A percentile compares a stretch with the other conserved stretches of the same genome.
Evolutionary conservation across 1,140 invertebrate genomes (phyloP).

Genomic region (Centruroides sculpturatus): DNA sequence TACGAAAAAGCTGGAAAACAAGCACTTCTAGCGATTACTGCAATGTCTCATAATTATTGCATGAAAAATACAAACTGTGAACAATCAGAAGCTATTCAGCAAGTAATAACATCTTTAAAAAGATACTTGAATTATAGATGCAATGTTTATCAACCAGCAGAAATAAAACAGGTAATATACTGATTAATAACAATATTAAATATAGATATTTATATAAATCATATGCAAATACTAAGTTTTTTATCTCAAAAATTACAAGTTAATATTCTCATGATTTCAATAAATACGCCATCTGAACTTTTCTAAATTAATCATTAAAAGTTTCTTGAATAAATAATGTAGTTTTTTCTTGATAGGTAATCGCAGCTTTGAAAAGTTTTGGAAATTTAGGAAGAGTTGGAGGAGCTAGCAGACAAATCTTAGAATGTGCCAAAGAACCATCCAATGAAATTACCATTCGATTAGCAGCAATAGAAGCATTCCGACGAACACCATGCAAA

Average conservation of each 20-base stretch:
- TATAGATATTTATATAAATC: too few relatives aligned
- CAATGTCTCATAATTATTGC: slow-evolving; percentile 34
- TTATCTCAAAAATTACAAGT: too few relatives aligned
- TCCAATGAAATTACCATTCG: slow-evolving; percentile 49
- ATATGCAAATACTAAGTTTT: too few relatives aligned
- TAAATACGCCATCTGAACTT: too few relatives aligned
- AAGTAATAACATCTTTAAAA: slow-evolving; percentile 49
- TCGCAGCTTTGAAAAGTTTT: slow-evolving; percentile 67
- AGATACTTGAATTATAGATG: slow-evolving; percentile 38
- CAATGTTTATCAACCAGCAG: slow-evolving; percentile 36
- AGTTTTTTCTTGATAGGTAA: slow-evolving; percentile 25
- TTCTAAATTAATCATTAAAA: too few relatives aligned
- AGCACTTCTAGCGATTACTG: slow-evolving; percentile 30
- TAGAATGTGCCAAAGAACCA: slow-evolving; percentile 46
- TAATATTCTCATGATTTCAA: too few relatives aligned
- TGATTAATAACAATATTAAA: too few relatives aligned
- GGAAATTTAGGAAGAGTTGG: slow-evolving; percentile 58
- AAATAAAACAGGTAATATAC: slow-evolving; percentile 43
- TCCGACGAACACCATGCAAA: slow-evolving; percentile 49
- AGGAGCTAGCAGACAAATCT: slow-evolving; percentile 41
- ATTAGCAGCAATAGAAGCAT: slow-evolving; percentile 62
- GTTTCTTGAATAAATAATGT: too few relatives aligned
- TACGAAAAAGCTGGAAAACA: slow-evolving; percentile 38
- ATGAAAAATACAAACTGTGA: slow-evolving; percentile 25
- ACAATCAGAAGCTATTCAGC: slow-evolving; percentile 31